Conservation (phyloP, 2,113 vertebrate genomes). For the Sinocyclocheilus anophthalmus region DNA sequence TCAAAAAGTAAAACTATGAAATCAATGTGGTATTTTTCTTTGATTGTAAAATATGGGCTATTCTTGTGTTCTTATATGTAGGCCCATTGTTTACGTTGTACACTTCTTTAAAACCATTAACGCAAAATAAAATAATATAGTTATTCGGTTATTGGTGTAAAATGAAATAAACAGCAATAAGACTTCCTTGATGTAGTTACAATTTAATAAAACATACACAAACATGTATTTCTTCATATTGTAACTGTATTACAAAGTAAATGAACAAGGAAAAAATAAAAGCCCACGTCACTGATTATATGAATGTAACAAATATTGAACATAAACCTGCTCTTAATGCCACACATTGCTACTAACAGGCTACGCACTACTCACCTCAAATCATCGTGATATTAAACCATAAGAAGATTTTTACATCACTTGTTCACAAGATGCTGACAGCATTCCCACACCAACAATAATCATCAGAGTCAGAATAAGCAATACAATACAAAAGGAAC, state of each 20-base stretch:
- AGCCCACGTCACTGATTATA: neutral
- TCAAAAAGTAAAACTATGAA: too few relatives aligned
- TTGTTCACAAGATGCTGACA: neutral
- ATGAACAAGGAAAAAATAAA: neutral
- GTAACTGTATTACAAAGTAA: constrained; percentile 1
- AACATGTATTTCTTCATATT: neutral
- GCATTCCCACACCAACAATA: constrained; percentile 12
- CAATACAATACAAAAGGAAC: neutral
- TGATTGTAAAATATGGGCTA: too few relatives aligned
- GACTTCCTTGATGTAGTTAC: neutral
- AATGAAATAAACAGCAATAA: neutral
- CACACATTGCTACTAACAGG: neutral
- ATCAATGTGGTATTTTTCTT: too few relatives aligned
- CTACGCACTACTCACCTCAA: neutral
- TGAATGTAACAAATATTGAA: neutral
- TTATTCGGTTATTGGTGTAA: neutral
- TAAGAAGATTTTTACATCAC: constrained; percentile 4
- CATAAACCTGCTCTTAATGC: neutral
- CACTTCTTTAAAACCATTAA: neutral
- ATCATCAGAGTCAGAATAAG: neutral
- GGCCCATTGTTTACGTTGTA: neutral
- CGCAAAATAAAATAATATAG: neutral
- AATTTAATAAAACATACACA: constrained; percentile 24
- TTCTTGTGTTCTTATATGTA: too few relatives aligned
- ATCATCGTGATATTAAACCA: neutral